Conservation (phyloP, 1,140 invertebrate genomes). For the Camponotus vicinus region DNA sequence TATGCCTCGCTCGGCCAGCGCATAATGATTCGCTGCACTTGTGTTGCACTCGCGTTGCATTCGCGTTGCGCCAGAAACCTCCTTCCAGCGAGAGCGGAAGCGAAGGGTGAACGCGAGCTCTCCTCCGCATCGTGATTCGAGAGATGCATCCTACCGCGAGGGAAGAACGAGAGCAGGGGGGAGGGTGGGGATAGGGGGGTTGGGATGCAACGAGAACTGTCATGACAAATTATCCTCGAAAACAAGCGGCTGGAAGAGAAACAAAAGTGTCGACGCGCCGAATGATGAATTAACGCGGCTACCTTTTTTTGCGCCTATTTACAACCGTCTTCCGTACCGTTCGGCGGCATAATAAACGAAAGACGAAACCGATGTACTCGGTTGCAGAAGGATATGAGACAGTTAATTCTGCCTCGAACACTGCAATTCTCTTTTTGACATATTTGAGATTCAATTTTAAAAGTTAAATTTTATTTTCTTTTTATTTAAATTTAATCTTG, state of each 20-base stretch:
- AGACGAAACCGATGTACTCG: background rate
- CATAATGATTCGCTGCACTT: constrained; percentile 57
- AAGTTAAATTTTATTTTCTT: background rate
- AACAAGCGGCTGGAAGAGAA: constrained; percentile 54
- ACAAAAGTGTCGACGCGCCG: constrained; percentile 58
- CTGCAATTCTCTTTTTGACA: background rate
- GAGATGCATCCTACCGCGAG: constrained; percentile 3
- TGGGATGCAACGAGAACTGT: constrained; percentile 22
- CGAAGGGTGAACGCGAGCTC: constrained; percentile 39
- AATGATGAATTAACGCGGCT: constrained; percentile 67
- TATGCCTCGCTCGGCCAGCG: constrained; percentile 60
- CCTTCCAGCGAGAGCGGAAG: constrained; percentile 32
- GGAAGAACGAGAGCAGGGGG: background rate
- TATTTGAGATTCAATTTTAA: no score
- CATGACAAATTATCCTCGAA: constrained; percentile 69
- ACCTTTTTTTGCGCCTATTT: background rate
- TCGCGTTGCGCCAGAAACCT: constrained; percentile 46
- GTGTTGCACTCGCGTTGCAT: constrained; percentile 19
- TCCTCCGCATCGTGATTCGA: constrained; percentile 41
- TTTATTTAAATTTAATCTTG: background rate
- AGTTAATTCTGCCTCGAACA: background rate
- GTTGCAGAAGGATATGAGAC: background rate
- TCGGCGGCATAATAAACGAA: background rate
- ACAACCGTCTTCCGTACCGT: background rate
- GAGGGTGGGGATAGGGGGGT: no score